Conservation (phyloP, 2,797 vertebrate species). For the Scolopax rusticola region DNA sequence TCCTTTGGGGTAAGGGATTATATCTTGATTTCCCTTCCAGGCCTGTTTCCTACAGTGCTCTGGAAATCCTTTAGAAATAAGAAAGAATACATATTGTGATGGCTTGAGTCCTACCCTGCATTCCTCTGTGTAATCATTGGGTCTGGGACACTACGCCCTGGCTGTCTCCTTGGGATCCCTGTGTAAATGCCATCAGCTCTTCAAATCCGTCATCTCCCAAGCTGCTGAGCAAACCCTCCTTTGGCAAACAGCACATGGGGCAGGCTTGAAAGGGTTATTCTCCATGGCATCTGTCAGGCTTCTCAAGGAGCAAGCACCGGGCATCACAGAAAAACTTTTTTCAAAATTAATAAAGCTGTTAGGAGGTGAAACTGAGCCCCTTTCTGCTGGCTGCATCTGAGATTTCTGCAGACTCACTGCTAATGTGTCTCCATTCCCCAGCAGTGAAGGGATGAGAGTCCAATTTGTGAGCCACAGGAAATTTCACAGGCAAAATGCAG, state of each 20-base stretch:
- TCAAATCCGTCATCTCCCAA: not conserved
- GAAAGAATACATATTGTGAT: not conserved
- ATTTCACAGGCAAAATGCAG: slow-evolving; percentile 47
- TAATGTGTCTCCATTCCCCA: not conserved
- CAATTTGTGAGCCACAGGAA: slow-evolving; percentile 49
- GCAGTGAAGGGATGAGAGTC: not conserved
- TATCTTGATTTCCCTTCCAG: slow-evolving; percentile 2
- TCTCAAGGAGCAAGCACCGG: not conserved
- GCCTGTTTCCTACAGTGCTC: not conserved
- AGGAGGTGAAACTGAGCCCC: not conserved
- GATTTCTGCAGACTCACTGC: not conserved
- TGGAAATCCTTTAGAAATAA: not conserved
- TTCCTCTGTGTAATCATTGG: not conserved
- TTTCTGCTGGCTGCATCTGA: not conserved
- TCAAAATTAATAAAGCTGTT: not conserved
- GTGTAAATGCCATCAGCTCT: not conserved
- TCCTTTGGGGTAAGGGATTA: slow-evolving; percentile 48
- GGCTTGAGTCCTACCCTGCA: accelerated
- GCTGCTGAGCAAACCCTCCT: not conserved
- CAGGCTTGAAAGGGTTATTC: not conserved
- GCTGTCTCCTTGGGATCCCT: not conserved
- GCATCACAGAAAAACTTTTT: not conserved
- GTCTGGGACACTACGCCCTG: not conserved
- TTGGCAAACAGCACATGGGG: accelerated
- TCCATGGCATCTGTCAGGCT: not conserved